A percentile compares a stretch with the other conserved stretches of the same genome.
phyloP scores from a whole-genome alignment of 2,888 invertebrate species.

The Escarpia spicata region DNA sequence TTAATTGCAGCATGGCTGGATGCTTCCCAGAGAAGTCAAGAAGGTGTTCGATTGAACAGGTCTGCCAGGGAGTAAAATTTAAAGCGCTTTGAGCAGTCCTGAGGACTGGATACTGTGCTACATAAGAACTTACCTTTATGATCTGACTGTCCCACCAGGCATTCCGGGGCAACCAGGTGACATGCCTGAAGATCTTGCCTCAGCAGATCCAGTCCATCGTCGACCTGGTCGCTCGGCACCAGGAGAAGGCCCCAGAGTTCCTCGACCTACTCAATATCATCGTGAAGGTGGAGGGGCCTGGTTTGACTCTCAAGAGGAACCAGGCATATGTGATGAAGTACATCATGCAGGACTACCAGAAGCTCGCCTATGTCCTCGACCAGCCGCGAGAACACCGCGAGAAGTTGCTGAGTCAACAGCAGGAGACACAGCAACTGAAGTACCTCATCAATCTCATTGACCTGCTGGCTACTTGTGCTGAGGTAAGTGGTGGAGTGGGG shows the following conservation, averaged over 20 bases:
- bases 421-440: constrained; percentile 34
- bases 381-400: constrained; percentile 53
- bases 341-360: constrained; percentile 53
- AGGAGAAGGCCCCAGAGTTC: constrained; percentile 51
- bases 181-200: constrained; percentile 49
- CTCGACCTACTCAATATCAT: constrained; percentile 48
- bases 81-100: too few relatives aligned
- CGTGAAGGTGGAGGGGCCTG: constrained; percentile 49
- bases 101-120: too few relatives aligned
- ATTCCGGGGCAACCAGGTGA: constrained; percentile 49
- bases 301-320: constrained; percentile 52
- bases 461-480: constrained; percentile 49
- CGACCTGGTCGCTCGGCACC: constrained; percentile 45
- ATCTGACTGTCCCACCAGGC: constrained; percentile 39
- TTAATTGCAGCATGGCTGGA: too few relatives aligned
- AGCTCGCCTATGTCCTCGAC: constrained; percentile 50
- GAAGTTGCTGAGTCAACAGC: constrained; percentile 51
- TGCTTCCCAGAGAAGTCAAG: too few relatives aligned
- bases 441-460: constrained; percentile 51
- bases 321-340: constrained; percentile 55
- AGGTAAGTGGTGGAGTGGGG: constrained; percentile 29
- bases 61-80: too few relatives aligned
- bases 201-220: constrained; percentile 51
- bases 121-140: background rate
- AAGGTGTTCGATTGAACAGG: too few relatives aligned